phyloP scores from a whole-genome alignment of 2,888 invertebrate species.

The Octonoba sinensis region DNA sequence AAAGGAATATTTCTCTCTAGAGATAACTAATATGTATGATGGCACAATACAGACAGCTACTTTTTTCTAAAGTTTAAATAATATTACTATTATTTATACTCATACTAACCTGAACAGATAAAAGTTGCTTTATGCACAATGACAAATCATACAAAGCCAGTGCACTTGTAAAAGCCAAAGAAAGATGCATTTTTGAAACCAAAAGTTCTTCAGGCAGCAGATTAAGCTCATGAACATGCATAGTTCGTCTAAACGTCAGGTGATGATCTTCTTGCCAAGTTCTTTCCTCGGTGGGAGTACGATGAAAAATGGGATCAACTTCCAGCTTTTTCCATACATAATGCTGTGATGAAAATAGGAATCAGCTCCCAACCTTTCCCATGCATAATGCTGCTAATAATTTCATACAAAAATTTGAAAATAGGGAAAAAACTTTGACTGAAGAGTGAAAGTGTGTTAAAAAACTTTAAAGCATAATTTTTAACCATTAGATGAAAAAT shows the following conservation, averaged over 20 bases:
- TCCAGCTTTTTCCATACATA: slow-evolving; percentile 81
- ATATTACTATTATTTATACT: no score
- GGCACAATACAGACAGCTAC: no score
- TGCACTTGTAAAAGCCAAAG: slow-evolving; percentile 43
- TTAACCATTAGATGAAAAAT: no score
- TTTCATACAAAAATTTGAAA: no score
- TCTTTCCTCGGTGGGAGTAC: slow-evolving; percentile 75
- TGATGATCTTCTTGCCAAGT: slow-evolving; percentile 77
- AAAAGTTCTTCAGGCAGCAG: slow-evolving; percentile 73
- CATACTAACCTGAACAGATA: slow-evolving; percentile 68
- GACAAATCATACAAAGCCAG: slow-evolving; percentile 64
- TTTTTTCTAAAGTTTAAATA: no score
- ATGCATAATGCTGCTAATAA: slow-evolving; percentile 75
- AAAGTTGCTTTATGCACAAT: slow-evolving; percentile 69
- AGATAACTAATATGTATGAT: no score
- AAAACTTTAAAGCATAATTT: no score
- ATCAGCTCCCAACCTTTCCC: slow-evolving; percentile 80
- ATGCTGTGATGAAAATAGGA: slow-evolving; percentile 78
- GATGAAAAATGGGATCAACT: slow-evolving; percentile 83
- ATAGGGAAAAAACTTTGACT: no score
- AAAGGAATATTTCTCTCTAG: no score
- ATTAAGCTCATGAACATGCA: slow-evolving; percentile 77
- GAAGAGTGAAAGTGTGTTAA: no score
- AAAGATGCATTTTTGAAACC: slow-evolving; percentile 66
- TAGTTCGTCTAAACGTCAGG: slow-evolving; percentile 68